Base-by-base conservation (phyloP, 2,113 vertebrate species). In the Chaetodon auriga region DNA sequence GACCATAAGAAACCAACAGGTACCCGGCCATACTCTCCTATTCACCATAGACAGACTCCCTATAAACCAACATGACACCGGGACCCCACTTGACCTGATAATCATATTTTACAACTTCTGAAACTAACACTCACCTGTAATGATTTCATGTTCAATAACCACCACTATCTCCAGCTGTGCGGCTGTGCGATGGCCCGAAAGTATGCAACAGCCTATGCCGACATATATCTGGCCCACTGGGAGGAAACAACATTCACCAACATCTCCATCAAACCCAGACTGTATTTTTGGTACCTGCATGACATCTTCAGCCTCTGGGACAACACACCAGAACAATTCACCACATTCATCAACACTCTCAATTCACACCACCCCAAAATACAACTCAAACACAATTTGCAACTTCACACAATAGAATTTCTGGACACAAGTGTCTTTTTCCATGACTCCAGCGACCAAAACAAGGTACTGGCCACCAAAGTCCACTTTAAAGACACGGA, bases 21-120 rank as follows among this genome's bases (percentile, higher is more conserved):
- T 58, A 58, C 55, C 55, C 23, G 13, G 13, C 13, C 55, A 58
- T 5, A 58, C 55, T 2, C n/a, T 58, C 13, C 55, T 58, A 1
- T 58, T 58, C 1, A 8, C 55, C 4, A 25, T 30, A 58, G 55
- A 58, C 11, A 30, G 23, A 25, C 1, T 57, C n/a, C 0, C 6
- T 57, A 1, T 57, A 57, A 1, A 49, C 48, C 6, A 49, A 49
- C 48, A 49, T 16, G 35, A 58, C 57, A 58, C 25, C 57, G 25
- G 35, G 14, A 30, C 14, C 23, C 57, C 15, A 15, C 58, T 15
- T 36, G 58, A 35, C 15, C 58, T 3, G 15, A 61, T 2, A 35
- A 11, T 0, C 14, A 61, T 5, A n/a, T 54, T 10, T 3, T n/a
- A 54, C 0, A 54, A 0, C 11, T n/a, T 1, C 21, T 54, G 0